A percentile compares a stretch with the other conserved stretches of the same genome.
Evolutionary conservation across 2,888 invertebrate genomes (phyloP).

Genomic region (Beris chalybata): DNA sequence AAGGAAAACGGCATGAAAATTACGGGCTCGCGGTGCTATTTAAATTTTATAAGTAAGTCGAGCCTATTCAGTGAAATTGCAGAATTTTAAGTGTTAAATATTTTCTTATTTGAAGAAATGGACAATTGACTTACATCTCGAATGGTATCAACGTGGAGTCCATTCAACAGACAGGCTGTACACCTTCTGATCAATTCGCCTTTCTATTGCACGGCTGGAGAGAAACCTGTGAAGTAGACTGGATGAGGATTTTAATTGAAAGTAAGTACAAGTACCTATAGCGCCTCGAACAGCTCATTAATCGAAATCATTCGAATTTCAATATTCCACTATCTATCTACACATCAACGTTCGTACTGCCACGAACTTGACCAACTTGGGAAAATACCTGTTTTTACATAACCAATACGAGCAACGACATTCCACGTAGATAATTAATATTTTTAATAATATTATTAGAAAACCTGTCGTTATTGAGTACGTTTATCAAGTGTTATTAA

Average conservation of each 20-base stretch:
- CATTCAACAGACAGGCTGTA: slow-evolving; percentile 42
- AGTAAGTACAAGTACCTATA: slow-evolving; percentile 44
- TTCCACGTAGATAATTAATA: too few species aligned
- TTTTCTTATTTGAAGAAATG: slow-evolving; percentile 30
- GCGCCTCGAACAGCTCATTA: too few species aligned
- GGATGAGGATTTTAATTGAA: slow-evolving; percentile 47
- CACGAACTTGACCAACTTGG: too few species aligned
- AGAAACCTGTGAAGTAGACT: slow-evolving; percentile 49
- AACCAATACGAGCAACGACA: too few species aligned
- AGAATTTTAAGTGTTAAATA: neutral
- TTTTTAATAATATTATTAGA: too few species aligned
- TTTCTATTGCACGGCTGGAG: slow-evolving; percentile 53
- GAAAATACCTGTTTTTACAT: too few species aligned
- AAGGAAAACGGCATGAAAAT: neutral
- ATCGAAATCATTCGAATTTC: too few species aligned
- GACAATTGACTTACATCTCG: slow-evolving; percentile 32
- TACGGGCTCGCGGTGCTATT: slow-evolving; percentile 14
- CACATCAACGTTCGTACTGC: too few species aligned
- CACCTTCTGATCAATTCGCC: slow-evolving; percentile 48
- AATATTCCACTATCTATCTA: too few species aligned
- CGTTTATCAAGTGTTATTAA: too few species aligned
- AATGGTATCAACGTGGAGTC: slow-evolving; percentile 35
- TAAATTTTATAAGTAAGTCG: slow-evolving; percentile 26
- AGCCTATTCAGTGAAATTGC: neutral
- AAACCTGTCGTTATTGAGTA: too few species aligned